Base-by-base conservation (phyloP, 1,140 invertebrate species). In the Hermatobates lingyangjiaoensis region DNA sequence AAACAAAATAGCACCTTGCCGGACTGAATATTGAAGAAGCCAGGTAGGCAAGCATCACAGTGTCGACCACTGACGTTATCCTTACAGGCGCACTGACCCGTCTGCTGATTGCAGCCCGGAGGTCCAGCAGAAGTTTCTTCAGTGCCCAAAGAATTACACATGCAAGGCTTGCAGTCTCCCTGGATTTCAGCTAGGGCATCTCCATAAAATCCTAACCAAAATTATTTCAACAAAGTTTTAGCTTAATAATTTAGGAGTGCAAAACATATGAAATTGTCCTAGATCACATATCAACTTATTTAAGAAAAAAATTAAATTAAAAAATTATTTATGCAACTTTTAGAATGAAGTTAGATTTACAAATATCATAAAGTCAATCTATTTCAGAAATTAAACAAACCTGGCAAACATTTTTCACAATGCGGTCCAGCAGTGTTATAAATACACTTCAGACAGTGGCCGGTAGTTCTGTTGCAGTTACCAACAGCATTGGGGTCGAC, bases 381-480 rank as follows among this genome's bases (percentile, higher is more conserved):
- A n/a, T n/a, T n/a, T n/a, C n/a, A n/a, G n/a, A n/a, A n/a, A n/a
- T n/a, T n/a, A n/a, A n/a, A n/a, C n/a, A n/a, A n/a, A 81, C 86
- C 89, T 48, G 83, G 76, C 53, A 92, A 67, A 70, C 94, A 98
- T 60, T 81, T 79, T 55, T 97, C 91, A 65, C 94, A 89, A 57
- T 80, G 74, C 10, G 71, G 64, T 2, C 95, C 95, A 25, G 79
- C 89, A 2, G 94, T 97, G 60, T 95, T 95, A 64, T 96, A 87
- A 52, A 97, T 93, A 65, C 95, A 98, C 63, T 95, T 97, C 0
- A 93, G 66, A 74, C 95, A 98, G 63, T 93, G 83, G 38, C 94
- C 95, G 23, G 84, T 91, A 12, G 82, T 85, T 30, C 88, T 73
- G 62, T 95, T 87, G 61, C 91, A 95, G 65, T 93, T 95, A 40